Percentiles rank a stretch among this genome's conserved stretches.
phyloP scores from a whole-genome alignment of 2,888 invertebrate species.

The Chelonus formosanus region DNA sequence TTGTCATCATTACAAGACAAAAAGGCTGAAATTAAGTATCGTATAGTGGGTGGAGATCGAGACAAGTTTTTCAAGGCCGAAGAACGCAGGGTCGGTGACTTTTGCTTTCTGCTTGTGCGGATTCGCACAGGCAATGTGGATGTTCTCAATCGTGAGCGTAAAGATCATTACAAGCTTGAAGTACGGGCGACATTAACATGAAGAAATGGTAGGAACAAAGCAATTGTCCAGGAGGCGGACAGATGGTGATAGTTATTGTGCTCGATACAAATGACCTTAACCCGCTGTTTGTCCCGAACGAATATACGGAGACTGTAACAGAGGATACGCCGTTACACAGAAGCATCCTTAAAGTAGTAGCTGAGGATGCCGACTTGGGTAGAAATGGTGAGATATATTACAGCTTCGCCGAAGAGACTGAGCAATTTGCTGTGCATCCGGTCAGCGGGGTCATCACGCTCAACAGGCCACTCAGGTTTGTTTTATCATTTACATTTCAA shows the following conservation, averaged over 20 bases:
- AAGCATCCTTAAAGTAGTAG: conserved; percentile 80
- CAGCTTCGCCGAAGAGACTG: conserved; percentile 82
- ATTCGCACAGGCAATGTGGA: conserved; percentile 87
- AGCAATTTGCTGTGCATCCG: conserved; percentile 92
- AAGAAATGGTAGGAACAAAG: conserved; percentile 68
- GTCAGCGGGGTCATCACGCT: conserved; percentile 88
- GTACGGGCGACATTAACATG: conserved; percentile 76
- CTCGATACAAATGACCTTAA: conserved; percentile 90
- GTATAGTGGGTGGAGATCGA: conserved; percentile 86
- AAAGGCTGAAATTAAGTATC: conserved; percentile 77
- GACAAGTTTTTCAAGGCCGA: conserved; percentile 94
- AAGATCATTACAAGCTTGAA: conserved; percentile 81
- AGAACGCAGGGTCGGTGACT: conserved; percentile 88
- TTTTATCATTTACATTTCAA: conserved; percentile 33
- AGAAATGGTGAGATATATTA: conserved; percentile 97
- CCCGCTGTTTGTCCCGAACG: conserved; percentile 90
- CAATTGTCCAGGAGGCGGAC: conserved; percentile 70
- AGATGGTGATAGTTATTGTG: conserved; percentile 75
- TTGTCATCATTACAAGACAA: conserved; percentile 57
- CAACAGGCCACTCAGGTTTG: conserved; percentile 75
- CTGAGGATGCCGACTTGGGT: conserved; percentile 96
- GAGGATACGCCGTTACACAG: conserved; percentile 89
- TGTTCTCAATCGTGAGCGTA: conserved; percentile 92
- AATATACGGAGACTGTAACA: conserved; percentile 85
- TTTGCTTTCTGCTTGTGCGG: conserved; percentile 90